phyloP scores from a whole-genome alignment of 2,797 vertebrate species.

The Microchirus variegatus region DNA sequence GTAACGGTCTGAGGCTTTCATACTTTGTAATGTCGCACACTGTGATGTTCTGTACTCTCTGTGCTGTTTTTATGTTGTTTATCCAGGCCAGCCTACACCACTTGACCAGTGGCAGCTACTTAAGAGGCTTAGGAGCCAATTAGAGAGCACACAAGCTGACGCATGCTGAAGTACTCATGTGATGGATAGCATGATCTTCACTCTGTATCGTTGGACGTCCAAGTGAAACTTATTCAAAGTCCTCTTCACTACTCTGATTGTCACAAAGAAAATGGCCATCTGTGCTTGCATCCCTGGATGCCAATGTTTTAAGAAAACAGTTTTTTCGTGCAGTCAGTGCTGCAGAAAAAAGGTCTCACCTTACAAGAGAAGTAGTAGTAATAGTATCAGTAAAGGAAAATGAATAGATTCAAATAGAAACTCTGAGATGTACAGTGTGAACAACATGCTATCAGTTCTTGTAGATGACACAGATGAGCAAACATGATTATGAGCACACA shows the following conservation, averaged over 20 bases:
- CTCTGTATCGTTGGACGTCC: conserved; percentile 58
- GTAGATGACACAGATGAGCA: conserved; percentile 51
- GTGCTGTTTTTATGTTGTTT: conserved; percentile 66
- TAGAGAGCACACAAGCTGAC: conserved; percentile 67
- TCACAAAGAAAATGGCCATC: too few relatives aligned
- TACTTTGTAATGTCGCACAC: conserved; percentile 17
- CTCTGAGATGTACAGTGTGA: conserved; percentile 9
- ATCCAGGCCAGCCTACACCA: conserved; percentile 59
- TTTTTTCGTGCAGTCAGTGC: too few relatives aligned
- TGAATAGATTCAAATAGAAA: conserved; percentile 42
- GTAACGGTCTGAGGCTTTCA: conserved; percentile 15
- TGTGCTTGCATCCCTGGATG: too few relatives aligned
- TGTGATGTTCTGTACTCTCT: conserved; percentile 42
- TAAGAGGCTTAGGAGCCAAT: conserved; percentile 81
- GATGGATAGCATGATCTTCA: conserved; percentile 65
- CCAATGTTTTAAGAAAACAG: not conserved
- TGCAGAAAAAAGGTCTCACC: too few relatives aligned
- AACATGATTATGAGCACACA: conserved; percentile 25
- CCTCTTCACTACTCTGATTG: too few relatives aligned
- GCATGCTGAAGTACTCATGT: conserved; percentile 59
- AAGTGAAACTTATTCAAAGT: conserved; percentile 23
- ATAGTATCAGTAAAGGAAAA: conserved; percentile 48
- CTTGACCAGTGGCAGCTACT: conserved; percentile 61
- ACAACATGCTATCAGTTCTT: conserved; percentile 1
- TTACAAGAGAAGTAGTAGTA: too few relatives aligned